A percentile compares a stretch with the other conserved stretches of the same genome.
These are phyloP conservation scores for Nerophis ophidion DNA, from an alignment of 2,113 vertebrate genomes.

Conservation along the genomic window DNA sequence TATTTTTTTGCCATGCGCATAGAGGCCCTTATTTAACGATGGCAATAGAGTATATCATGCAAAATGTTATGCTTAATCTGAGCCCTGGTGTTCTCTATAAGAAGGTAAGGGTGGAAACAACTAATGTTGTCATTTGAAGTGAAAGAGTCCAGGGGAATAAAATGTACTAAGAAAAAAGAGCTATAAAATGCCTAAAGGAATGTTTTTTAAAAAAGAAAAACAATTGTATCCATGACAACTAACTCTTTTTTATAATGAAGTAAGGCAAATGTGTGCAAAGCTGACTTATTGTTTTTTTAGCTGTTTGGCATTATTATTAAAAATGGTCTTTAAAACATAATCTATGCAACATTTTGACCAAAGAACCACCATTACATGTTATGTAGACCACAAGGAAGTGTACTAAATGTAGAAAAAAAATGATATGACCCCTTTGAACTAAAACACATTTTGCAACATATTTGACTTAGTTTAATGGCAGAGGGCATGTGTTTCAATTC, in stretches of 20 bases:
- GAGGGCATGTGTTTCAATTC: too few relatives aligned
- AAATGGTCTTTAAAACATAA: too few relatives aligned
- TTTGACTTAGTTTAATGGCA: too few relatives aligned
- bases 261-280: not conserved
- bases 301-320: conserved; percentile 8
- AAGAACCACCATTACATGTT: too few relatives aligned
- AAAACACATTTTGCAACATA: not conserved
- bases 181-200: conserved; percentile 10
- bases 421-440: too few relatives aligned
- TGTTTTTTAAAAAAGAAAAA: not conserved
- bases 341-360: too few relatives aligned
- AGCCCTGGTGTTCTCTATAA: conserved; percentile 40
- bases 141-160: conserved; percentile 35
- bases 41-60: conserved; percentile 45
- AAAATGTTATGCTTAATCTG: conserved; percentile 52
- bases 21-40: conserved; percentile 36
- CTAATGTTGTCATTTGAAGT: conserved; percentile 58
- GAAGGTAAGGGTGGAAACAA: conserved; percentile 48
- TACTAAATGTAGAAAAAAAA: too few relatives aligned
- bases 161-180: conserved; percentile 25
- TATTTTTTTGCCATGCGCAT: conserved; percentile 22
- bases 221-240: conserved; percentile 14
- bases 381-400: not conserved
- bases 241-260: not conserved
- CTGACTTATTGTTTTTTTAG: conserved; percentile 2